Base-by-base conservation (phyloP, 1,140 invertebrate genomes). In the Drosophila ercepeae region DNA sequence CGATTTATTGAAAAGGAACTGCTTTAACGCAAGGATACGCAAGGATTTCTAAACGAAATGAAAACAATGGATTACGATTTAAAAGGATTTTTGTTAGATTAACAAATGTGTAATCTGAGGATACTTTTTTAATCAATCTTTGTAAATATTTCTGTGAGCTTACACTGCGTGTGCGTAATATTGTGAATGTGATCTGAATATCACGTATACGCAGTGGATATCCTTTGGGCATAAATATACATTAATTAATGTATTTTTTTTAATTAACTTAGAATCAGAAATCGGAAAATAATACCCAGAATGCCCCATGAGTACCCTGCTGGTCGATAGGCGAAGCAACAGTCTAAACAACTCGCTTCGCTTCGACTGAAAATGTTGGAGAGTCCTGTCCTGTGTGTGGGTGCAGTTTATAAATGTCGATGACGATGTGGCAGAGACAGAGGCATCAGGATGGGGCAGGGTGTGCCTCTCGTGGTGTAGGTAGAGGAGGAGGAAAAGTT, bases 401-500 rank as follows among this genome's bases (percentile, higher is more conserved):
- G 79, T 86, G 76, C 71, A 84, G 79, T 84, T 86, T 84, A 84
- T 84, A 84, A 84, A 84, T 84, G 79, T 78, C 76, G 75, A 73
- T 78, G 78, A 55, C 65, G 65, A 50, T 49, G 74, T 60, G 59
- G 52, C 42, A 34, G 36, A 19, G 34, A 49, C 18, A 72, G 14
- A 42, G 50, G 27, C n/a, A n/a, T n/a, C n/a, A n/a, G 2, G 18
- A 13, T n/a, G 23, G 36, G 13, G 8, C 11, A 4, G 46, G 19
- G 27, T 23, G 25, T 46, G 42, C 42, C 34, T 14, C 13, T n/a
- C n/a, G n/a, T n/a, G n/a, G n/a, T 4, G 34, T 4, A 4, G 13
- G 36, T 13, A 16, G n/a, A 4, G 25, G 44, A 19, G 18, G 46
- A 23, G 32, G 34, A 52, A 67, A 32, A 58, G 67, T 52, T 61